Base-by-base conservation (phyloP, 2,113 vertebrate species). In the Junco hyemalis region DNA sequence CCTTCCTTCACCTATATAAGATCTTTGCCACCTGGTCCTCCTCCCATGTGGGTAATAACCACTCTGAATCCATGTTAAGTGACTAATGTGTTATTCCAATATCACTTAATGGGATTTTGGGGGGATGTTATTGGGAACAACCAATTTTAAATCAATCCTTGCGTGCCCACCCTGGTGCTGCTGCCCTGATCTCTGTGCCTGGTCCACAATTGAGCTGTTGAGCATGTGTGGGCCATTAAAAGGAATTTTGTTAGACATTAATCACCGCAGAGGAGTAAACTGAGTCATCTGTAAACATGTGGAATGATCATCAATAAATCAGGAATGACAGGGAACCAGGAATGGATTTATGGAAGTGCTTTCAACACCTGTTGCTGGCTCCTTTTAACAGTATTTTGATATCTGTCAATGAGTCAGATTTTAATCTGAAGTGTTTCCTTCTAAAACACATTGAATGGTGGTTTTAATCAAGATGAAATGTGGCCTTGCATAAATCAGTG, bases 351-450 rank as follows among this genome's bases (percentile, higher is more conserved):
- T 87, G 65, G 44, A 82, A 76, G 40, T 36, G 53, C 61, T 79
- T 79, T 78, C 70, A 76, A 11, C 48, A 60, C 24, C 44, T 7
- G 1, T 85, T 78, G 68, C 38, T 92, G 64, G 8, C 29, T 66
- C 72, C 38, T 93, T 93, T 78, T 54, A 54, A 44, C 18, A 35
- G 2, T 47, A 36, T 89, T 94, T 94, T 87, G 60, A 28, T 78
- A 53, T 16, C 69, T 89, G 61, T 84, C 61, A 79, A 4, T n/a
- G 81, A 90, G 61, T 87, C 57, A 71, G 73, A 48, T 94, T 85
- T 94, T 94, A 79, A 84, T 96, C 86, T 77, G 4, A 81, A 89
- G 33, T 59, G 56, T 86, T 94, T 88, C 60, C 64, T 89, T 78
- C 51, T 47, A 47, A 94, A 94, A 81, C 56, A 25, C 68, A 35